Evolutionary conservation across 2,888 invertebrate species (phyloP).

Genomic region (Apamea crenata): DNA sequence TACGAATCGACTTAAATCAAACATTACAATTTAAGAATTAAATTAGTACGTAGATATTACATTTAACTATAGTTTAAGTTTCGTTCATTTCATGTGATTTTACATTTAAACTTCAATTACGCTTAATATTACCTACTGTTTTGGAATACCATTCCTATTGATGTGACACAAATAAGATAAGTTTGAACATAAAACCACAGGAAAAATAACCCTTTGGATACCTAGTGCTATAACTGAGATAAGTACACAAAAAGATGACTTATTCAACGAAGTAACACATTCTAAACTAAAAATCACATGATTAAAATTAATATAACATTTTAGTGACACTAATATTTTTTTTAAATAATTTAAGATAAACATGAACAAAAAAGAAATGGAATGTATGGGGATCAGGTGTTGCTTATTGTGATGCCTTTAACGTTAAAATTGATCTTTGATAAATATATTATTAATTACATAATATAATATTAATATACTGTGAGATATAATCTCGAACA

Average conservation of each 20-base stretch:
- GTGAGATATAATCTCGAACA: constrained; percentile 78
- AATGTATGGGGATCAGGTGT: constrained; percentile 77
- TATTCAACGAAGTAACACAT: constrained; percentile 63
- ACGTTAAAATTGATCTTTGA: constrained; percentile 78
- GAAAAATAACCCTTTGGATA: constrained; percentile 69
- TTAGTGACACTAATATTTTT: constrained; percentile 51
- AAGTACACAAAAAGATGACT: constrained; percentile 65
- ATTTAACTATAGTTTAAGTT: constrained; percentile 75
- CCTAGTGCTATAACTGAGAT: constrained; percentile 67
- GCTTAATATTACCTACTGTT: constrained; percentile 65
- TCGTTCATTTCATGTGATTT: constrained; percentile 81
- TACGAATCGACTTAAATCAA: constrained; percentile 58
- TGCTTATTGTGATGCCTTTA: constrained; percentile 75
- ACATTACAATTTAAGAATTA: constrained; percentile 68
- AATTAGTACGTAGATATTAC: constrained; percentile 79
- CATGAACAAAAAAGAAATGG: constrained; percentile 75
- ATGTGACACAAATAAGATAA: constrained; percentile 49
- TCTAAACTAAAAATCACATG: constrained; percentile 67
- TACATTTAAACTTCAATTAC: constrained; percentile 75
- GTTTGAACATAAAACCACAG: constrained; percentile 80
- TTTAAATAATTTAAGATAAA: constrained; percentile 55
- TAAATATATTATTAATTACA: constrained; percentile 66
- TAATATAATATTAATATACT: constrained; percentile 65
- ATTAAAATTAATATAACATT: constrained; percentile 61
- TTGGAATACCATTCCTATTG: constrained; percentile 62